Base-by-base conservation (phyloP, 1,140 invertebrate species). In the Pogonomyrmex californicus region DNA sequence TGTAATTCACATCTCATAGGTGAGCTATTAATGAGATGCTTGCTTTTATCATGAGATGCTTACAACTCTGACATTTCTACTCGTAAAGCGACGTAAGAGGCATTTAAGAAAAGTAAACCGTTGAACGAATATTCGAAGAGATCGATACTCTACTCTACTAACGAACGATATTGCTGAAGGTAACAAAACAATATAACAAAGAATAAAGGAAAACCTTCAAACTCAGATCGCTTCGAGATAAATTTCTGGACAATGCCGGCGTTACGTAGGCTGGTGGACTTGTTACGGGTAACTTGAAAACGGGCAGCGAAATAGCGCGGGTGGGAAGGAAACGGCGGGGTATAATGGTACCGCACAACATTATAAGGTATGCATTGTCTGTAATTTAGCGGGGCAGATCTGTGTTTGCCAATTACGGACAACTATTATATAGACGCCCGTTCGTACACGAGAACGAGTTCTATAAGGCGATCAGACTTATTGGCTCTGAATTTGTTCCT, bases 351-450 rank as follows among this genome's bases (percentile, higher is more conserved):
- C 78, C 68, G 87, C 75, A 54, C 73, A 88, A 91, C 66, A 86
- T 91, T 88, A 85, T 82, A 81, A 85, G 85, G 70, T 81, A 66
- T 47, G 87, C 91, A 92, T 92, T 92, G 91, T 92, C 85, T 70
- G 90, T 81, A 92, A 88, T 91, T 92, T 92, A 91, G 83, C 88
- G 68, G 87, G 30, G 83, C 88, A 86, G 91, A 88, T 79, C 82
- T 86, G 76, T 81, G 60, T 68, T 23, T 85, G 87, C 82, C 89
- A 92, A 92, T 92, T 92, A 91, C 88, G 71, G 65, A 63, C 86
- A 89, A 90, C 79, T 90, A 87, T 89, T 89, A 87, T 71, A 62
- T 71, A 83, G 85, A 78, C 77, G 38, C 44, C 23, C 7, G 70
- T 2, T 47, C 60, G 49, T 60, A 54, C 47, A 85, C 56, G 30